These are phyloP conservation scores for Cataglyphis cursor DNA, from an alignment of 2,888 invertebrate species.

Conservation along the genomic window DNA sequence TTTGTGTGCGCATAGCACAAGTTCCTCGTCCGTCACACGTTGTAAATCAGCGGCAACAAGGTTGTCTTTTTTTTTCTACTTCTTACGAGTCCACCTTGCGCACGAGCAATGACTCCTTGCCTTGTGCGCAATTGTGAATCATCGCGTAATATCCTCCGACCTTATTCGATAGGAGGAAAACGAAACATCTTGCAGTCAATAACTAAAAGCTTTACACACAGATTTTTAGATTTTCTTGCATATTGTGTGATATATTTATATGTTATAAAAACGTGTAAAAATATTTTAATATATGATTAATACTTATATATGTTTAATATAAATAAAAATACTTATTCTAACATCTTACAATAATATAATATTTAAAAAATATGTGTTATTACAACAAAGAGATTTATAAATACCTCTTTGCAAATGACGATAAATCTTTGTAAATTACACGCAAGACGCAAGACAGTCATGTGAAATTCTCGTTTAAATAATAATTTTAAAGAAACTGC, in stretches of 20 bases:
- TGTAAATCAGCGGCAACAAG: slow-evolving; percentile 47
- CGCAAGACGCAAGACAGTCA: not conserved
- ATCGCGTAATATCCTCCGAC: slow-evolving; percentile 74
- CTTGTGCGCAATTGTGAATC: slow-evolving; percentile 75
- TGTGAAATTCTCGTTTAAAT: not conserved
- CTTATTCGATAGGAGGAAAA: slow-evolving; percentile 71
- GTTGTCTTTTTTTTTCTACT: slow-evolving; percentile 40
- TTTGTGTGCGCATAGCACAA: slow-evolving; percentile 28
- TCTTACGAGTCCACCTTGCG: slow-evolving; percentile 68
- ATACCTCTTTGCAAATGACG: not conserved
- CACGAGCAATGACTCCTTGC: slow-evolving; percentile 74
- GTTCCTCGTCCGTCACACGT: slow-evolving; percentile 52
- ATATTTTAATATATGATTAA: not conserved
- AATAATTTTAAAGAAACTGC: slow-evolving; percentile 23
- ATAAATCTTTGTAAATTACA: not conserved
- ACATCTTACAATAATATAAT: not conserved
- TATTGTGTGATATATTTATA: no score
- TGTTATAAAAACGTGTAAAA: not conserved
- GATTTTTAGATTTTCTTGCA: not conserved
- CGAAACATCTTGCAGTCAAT: slow-evolving; percentile 57
- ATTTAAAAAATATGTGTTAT: not conserved
- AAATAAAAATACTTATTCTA: not conserved
- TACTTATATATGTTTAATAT: not conserved
- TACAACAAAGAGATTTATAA: not conserved
- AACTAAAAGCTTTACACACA: slow-evolving; percentile 21